Percentiles rank a stretch among this genome's conserved stretches.
Conservation (phyloP, 2,888 invertebrate genomes). For the Ochropleura plecta region DNA sequence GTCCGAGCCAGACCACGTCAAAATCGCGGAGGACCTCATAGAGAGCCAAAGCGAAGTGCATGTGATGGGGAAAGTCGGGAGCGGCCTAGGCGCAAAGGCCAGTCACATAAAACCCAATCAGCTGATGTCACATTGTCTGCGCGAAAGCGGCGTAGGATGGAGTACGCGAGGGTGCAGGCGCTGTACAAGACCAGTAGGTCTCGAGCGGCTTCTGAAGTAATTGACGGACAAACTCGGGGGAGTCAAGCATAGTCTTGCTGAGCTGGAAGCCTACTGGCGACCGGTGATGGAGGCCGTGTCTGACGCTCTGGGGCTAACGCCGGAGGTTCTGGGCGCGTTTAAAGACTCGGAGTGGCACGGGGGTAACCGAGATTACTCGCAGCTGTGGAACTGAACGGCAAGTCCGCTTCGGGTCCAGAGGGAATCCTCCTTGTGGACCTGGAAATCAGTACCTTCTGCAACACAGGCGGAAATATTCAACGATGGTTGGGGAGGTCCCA, state of each 20-base stretch:
- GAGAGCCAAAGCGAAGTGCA: neutral
- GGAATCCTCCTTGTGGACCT: conserved; percentile 28
- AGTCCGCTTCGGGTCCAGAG: conserved; percentile 29
- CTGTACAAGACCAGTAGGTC: conserved; percentile 14
- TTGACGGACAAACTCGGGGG: conserved; percentile 20
- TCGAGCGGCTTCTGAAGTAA: conserved; percentile 20
- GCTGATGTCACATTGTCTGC: neutral
- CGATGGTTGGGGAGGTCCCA: conserved; percentile 27
- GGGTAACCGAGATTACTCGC: conserved; percentile 13
- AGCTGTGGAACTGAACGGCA: conserved; percentile 32
- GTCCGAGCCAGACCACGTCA: neutral
- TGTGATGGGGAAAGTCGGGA: neutral
- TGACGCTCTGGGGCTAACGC: conserved; percentile 33
- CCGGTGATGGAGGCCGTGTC: conserved; percentile 49
- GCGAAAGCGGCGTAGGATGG: conserved; percentile 9
- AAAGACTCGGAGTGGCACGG: conserved; percentile 16
- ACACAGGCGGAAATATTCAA: conserved; percentile 47
- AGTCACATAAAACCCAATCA: neutral
- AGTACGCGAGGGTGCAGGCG: conserved; percentile 22
- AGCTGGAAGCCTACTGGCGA: conserved; percentile 46
- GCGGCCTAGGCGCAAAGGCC: conserved; percentile 5
- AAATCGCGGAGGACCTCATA: conserved; percentile 17
- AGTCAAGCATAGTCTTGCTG: neutral
- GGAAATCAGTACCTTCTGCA: conserved; percentile 18
- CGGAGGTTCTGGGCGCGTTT: conserved; percentile 17